Evolutionary conservation across 2,797 vertebrate genomes (phyloP), one percentile per base, ranked within the genome.

Genomic region (Hyperoplus lanceolatus): DNA sequence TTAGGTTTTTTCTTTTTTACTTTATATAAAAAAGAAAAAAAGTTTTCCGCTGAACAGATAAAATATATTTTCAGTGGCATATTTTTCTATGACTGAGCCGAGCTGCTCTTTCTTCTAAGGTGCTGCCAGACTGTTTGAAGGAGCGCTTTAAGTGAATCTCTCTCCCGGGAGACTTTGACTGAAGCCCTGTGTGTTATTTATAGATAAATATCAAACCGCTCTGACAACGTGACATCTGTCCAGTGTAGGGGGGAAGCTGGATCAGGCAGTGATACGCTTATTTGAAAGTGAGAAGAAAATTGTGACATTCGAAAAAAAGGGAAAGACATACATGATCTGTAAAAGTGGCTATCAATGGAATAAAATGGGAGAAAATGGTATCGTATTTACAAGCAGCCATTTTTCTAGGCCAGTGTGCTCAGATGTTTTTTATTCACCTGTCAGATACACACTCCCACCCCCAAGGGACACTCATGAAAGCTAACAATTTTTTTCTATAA

Each of bases 181-280:
- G 79, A 51, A 77, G 60, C 72, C 42, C 39, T 50, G 46, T 63
- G 54, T 56, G 75, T 59, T 87, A 75, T 91, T 82, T 81, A 78
- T 78, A 84, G 81, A 83, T 83, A 79, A 68, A 86, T 54, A 84
- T 84, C 71, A 53, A 51, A 18, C 3, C 1, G 79, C 75, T 77
- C 61, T n/a, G 63, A 43, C 55, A 53, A 21, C 70, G 11, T 55
- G 72, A 66, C 70, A 74, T 62, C 80, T 1, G 54, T 0, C 55
- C 73, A 71, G 73, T 71, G 78, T 43, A 3, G 50, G 66, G 57
- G 72, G 64, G 51, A 43, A 48, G 43, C 58, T 21, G 29, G 49
- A 14, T 8, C 14, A 29, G 59, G 15, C 42, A 9, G 45, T 6
- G 18, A 63, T 39, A n/a, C 0, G 9, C n/a, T 1, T 45, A n/a